Base-by-base conservation (phyloP, 2,113 vertebrate genomes). In the Canis aureus region DNA sequence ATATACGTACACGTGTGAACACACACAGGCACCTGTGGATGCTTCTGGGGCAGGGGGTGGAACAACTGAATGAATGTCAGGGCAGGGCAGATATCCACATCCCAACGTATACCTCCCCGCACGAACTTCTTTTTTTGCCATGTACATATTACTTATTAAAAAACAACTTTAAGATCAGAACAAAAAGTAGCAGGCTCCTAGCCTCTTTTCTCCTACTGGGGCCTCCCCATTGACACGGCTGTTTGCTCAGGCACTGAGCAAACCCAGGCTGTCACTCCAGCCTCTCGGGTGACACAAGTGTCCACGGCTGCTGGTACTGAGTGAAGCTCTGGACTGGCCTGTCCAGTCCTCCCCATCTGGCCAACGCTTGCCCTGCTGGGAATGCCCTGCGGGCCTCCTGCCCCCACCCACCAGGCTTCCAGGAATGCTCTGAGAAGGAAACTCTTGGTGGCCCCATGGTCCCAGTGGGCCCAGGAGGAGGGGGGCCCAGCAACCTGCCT, bases 1-100 rank as follows among this genome's bases (percentile, higher is more conserved):
- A 49, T 2, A 23, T 0, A 2, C n/a, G n/a, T 13, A 32, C 51
- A 20, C 0, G 4, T n/a, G 55, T 27, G 57, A 11, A 27, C 11
- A 20, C 5, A 59, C 79, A 3, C 16, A 25, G 53, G 84, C 11
- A 8, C 69, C 51, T 17, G 4, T 20, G 1, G 53, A 51, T 69
- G 62, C 64, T 62, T 69, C 43, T 11, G 25, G 55, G 19, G 11
- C 16, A 23, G 60, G 19, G 11, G 25, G 16, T 0, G 2, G n/a
- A 32, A 32, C 62, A 20, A 35, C 29, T 9, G 11, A 69, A 57
- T 9, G 11, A 69, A 57, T 4, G 69, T 23, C 27, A 17, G 29
- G 9, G 35, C 19, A 5, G 11, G 43, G 2, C 15, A 4, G 60
- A 71, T 43, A 53, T 17, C 64, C 49, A 15, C 17, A 15, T 15